Conservation (phyloP, 2,113 vertebrate genomes). For the Amphiprion percula region DNA sequence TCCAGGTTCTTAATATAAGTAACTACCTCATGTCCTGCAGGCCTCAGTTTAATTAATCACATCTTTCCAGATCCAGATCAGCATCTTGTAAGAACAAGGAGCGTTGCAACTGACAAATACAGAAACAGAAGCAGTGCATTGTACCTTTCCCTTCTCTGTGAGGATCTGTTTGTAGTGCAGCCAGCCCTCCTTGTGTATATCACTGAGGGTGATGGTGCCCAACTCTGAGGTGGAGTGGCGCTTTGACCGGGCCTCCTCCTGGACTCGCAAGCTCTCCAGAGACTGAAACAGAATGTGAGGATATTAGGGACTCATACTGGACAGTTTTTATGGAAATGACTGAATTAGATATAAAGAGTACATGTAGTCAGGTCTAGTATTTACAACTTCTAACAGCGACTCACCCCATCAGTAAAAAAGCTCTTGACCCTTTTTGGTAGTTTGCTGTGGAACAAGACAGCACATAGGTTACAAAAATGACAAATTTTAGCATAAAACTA, state of each 20-base stretch:
- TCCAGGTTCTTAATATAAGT: too few relatives aligned
- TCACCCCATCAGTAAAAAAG: slow-evolving; percentile 96
- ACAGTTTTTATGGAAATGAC: background rate
- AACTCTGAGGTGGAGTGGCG: slow-evolving; percentile 95
- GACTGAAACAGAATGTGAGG: slow-evolving; percentile 82
- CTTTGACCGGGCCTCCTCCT: slow-evolving; percentile 90
- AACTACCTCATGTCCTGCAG: too few relatives aligned
- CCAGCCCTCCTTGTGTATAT: slow-evolving; percentile 95
- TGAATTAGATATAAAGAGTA: background rate
- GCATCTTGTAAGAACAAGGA: background rate
- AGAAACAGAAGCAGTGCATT: background rate
- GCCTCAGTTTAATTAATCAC: background rate
- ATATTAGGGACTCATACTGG: background rate
- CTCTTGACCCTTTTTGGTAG: slow-evolving; percentile 95
- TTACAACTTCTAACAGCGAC: slow-evolving; percentile 46
- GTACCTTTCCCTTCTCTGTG: slow-evolving; percentile 97
- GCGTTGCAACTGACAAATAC: too few relatives aligned
- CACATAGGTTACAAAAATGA: slow-evolving; percentile 1
- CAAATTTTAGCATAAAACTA: too few relatives aligned
- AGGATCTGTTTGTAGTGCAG: slow-evolving; percentile 97
- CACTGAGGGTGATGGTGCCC: slow-evolving; percentile 88
- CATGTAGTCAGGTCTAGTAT: background rate
- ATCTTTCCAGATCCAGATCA: background rate
- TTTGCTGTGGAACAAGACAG: slow-evolving; percentile 84
- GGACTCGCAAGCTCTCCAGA: slow-evolving; percentile 90